Conservation (phyloP, 2,797 vertebrate species). For the Schizopygopsis malacanthus region DNA sequence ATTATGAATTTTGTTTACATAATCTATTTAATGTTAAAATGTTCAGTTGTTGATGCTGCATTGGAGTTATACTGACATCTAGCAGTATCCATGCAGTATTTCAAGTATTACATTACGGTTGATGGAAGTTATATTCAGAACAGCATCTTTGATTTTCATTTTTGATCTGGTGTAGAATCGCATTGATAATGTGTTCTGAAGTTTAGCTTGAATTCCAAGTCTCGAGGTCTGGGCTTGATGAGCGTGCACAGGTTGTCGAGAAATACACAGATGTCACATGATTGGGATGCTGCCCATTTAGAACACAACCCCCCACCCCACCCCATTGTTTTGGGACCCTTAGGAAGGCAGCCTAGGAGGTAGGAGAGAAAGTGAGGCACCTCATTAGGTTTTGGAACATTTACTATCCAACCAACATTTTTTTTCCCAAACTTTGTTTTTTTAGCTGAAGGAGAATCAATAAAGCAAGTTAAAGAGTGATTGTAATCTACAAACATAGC, state of each 20-base stretch:
- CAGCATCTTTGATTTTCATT: background rate
- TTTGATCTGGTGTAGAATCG: background rate
- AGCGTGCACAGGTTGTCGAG: background rate
- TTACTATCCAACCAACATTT: no score
- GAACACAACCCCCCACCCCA: background rate
- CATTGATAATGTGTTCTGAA: background rate
- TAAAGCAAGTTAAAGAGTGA: background rate
- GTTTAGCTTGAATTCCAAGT: background rate
- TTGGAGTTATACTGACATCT: background rate
- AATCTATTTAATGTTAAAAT: background rate
- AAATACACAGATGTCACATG: background rate
- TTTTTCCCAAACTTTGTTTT: no score
- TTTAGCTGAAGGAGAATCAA: background rate
- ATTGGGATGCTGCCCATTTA: background rate
- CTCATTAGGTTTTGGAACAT: background rate
- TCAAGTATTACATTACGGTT: background rate
- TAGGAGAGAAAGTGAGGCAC: background rate
- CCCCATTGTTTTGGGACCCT: background rate
- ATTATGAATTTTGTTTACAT: constrained; percentile 5
- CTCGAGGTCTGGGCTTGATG: background rate
- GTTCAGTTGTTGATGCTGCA: background rate
- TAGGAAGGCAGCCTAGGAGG: background rate
- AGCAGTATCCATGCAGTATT: background rate
- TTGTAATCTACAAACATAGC: background rate
- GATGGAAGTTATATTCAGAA: background rate